Conservation (phyloP, 2,797 vertebrate genomes). For the Dendrocincla fuliginosa region DNA sequence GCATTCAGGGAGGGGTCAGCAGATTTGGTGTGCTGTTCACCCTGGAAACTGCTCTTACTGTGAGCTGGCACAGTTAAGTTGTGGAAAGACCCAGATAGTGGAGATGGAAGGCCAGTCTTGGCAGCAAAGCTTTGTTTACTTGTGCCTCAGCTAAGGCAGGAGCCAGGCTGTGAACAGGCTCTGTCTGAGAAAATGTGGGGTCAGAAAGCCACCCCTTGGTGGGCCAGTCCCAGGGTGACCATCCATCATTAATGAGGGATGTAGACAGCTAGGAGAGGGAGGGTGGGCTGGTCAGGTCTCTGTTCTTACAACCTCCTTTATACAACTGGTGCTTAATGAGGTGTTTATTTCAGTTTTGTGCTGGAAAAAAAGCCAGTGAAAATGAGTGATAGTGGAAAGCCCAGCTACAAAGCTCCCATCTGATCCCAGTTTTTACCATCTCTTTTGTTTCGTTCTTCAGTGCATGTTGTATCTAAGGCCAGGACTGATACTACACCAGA, state of each 20-base stretch:
- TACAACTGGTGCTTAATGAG: slow-evolving; percentile 9
- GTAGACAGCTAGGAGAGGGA: slow-evolving; percentile 4
- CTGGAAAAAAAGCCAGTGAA: slow-evolving; percentile 19
- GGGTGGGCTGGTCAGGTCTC: background rate
- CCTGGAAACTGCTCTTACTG: background rate
- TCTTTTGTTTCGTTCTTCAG: background rate
- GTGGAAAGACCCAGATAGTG: background rate
- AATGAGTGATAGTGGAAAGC: background rate
- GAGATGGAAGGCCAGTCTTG: background rate
- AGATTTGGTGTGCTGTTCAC: background rate
- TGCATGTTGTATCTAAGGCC: background rate
- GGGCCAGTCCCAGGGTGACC: background rate
- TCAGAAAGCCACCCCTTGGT: background rate
- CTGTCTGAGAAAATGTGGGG: background rate
- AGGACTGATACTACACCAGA: background rate
- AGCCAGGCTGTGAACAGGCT: background rate
- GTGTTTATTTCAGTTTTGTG: slow-evolving; percentile 28
- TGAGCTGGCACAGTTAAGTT: background rate
- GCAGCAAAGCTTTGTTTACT: background rate
- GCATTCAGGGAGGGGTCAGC: background rate
- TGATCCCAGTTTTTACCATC: background rate
- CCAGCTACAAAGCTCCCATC: background rate
- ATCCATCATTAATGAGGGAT: background rate
- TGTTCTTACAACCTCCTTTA: background rate
- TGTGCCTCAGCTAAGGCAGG: background rate